Percentiles rank a stretch among this genome's conserved stretches.
phyloP scores from a whole-genome alignment of 2,113 vertebrate genomes.

The Aegypius monachus region DNA sequence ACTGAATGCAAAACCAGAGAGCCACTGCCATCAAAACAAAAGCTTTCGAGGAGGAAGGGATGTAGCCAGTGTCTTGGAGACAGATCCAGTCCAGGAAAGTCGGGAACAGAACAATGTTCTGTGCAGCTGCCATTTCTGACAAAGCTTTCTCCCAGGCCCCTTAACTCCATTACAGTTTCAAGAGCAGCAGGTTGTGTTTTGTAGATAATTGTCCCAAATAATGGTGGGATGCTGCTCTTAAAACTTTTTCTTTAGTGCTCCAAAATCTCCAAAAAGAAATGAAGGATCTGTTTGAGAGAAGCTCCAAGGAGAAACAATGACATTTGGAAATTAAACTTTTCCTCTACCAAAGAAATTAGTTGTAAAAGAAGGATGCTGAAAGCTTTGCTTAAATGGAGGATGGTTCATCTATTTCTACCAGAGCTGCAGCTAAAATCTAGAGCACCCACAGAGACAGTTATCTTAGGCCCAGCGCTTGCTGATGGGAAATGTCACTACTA shows the following conservation, averaged over 20 bases:
- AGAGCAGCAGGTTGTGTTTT: not conserved
- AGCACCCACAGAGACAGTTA: not conserved
- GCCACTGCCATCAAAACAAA: not conserved
- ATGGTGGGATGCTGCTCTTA: not conserved
- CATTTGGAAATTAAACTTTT: not conserved
- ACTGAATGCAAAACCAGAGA: not conserved
- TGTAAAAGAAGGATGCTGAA: not conserved
- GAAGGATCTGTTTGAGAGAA: not conserved
- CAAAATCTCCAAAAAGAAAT: not conserved
- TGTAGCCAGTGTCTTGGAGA: not conserved
- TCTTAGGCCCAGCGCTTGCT: not conserved
- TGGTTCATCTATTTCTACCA: not conserved
- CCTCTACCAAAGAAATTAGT: not conserved
- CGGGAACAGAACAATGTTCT: not conserved
- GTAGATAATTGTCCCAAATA: not conserved
- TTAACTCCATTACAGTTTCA: not conserved
- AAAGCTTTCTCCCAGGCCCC: not conserved
- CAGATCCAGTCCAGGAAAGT: not conserved
- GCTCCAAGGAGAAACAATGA: not conserved
- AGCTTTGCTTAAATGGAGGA: not conserved
- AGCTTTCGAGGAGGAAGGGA: not conserved
- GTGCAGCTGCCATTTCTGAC: not conserved
- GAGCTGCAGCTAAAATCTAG: not conserved
- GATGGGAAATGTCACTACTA: not conserved
- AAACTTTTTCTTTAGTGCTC: not conserved